Percentiles rank a stretch among this genome's conserved stretches.
Evolutionary conservation across 2,797 vertebrate species (phyloP).

Genomic region (Sebastes hopkinsi): DNA sequence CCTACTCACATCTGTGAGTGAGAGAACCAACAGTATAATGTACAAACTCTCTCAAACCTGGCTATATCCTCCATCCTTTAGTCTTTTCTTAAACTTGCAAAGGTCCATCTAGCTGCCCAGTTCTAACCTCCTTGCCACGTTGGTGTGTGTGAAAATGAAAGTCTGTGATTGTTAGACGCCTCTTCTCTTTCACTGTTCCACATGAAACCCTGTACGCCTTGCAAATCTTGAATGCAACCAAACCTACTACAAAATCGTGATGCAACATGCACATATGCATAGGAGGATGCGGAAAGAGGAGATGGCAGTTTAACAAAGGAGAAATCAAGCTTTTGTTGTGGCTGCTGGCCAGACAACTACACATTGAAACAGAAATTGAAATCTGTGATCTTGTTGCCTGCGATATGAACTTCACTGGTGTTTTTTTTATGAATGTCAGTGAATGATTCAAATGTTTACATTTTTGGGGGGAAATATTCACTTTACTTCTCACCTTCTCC

Average conservation of each 20-base stretch:
- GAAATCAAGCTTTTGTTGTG: background rate
- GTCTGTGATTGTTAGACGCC: background rate
- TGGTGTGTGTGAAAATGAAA: background rate
- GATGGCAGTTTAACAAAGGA: background rate
- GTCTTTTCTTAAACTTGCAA: background rate
- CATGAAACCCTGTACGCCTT: background rate
- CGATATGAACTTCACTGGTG: background rate
- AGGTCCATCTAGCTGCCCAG: background rate
- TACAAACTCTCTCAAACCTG: background rate
- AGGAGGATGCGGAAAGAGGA: background rate
- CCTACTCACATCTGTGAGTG: background rate
- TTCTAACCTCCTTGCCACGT: too few species aligned
- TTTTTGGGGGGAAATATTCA: background rate
- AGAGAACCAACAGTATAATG: background rate
- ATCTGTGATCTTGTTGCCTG: background rate
- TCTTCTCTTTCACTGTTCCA: background rate
- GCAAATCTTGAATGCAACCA: background rate
- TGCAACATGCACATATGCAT: background rate
- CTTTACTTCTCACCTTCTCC: background rate
- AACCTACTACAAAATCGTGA: background rate
- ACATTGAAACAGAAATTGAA: background rate
- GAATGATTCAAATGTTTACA: background rate
- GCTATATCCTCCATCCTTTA: background rate
- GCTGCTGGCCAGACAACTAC: background rate
- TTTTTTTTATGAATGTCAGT: background rate